These are phyloP conservation scores for Cololabis saira DNA, from an alignment of 2,113 vertebrate species.

Conservation along the genomic window DNA sequence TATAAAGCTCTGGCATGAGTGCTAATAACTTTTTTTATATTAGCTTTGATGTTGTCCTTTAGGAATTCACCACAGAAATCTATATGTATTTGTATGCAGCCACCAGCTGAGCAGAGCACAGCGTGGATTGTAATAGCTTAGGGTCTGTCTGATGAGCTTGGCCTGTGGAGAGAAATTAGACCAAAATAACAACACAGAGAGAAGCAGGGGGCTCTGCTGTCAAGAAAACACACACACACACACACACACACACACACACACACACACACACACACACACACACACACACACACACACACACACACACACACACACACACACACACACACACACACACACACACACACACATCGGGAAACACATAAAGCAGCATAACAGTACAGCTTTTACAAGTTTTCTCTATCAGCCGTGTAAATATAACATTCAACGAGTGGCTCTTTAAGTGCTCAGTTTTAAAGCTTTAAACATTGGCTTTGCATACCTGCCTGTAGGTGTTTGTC, in stretches of 20 bases:
- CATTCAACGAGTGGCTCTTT: no score
- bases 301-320: constrained; percentile 7
- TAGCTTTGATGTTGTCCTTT: constrained; percentile 40
- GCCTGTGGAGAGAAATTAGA: constrained; percentile 70
- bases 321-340: constrained; percentile 14
- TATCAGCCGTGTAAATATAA: no score
- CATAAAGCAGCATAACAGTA: no score
- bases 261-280: constrained; percentile 12
- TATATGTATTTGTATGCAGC: constrained; percentile 43
- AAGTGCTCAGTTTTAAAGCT: no score
- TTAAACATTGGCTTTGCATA: no score
- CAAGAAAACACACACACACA: constrained; percentile 25
- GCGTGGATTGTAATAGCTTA: constrained; percentile 69
- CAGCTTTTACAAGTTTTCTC: no score
- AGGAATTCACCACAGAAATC: constrained; percentile 43
- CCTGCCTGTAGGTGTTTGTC: no score
- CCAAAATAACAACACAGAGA: constrained; percentile 70
- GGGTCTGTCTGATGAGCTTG: constrained; percentile 72
- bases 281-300: not conserved
- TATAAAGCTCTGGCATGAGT: no score
- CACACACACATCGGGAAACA: no score
- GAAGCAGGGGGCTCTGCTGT: constrained; percentile 32
- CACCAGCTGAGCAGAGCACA: constrained; percentile 69
- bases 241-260: constrained; percentile 13
- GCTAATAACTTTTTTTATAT: constrained; percentile 42